A percentile compares a stretch with the other conserved stretches of the same genome.
phyloP scores from a whole-genome alignment of 2,797 vertebrate species.

The Oophaga sylvatica region DNA sequence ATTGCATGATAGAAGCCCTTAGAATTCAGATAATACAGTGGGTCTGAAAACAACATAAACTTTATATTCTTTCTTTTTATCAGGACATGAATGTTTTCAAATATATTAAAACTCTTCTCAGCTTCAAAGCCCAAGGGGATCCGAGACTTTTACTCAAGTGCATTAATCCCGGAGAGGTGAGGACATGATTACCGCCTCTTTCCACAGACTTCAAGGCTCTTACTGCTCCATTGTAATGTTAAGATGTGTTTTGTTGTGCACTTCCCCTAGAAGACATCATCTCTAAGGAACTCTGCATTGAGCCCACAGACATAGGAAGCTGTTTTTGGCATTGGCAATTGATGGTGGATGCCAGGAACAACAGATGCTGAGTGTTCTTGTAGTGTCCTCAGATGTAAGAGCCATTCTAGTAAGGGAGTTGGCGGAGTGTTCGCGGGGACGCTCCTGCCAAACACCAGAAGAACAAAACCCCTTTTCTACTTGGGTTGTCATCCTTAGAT shows the following conservation, averaged over 20 bases:
- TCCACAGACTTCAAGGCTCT: not conserved
- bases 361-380: not conserved
- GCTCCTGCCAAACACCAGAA: not conserved
- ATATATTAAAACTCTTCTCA: constrained; percentile 70
- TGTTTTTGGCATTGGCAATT: not conserved
- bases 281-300: not conserved
- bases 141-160: constrained; percentile 72
- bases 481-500: not conserved
- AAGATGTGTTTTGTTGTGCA: not conserved
- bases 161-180: constrained; percentile 77
- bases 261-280: not conserved
- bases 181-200: not conserved
- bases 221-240: not conserved
- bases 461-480: not conserved
- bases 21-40: too few relatives aligned
- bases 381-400: not conserved
- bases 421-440: not conserved
- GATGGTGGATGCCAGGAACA: not conserved
- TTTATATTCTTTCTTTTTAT: constrained; percentile 42
- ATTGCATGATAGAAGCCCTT: too few relatives aligned
- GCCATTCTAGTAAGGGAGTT: not conserved
- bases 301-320: too few relatives aligned
- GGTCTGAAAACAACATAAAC: too few relatives aligned
- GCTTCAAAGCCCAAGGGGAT: constrained; percentile 69
- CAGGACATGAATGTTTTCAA: constrained; percentile 72